Evolutionary conservation across 2,888 invertebrate genomes (phyloP), one percentile per base, ranked within the genome.

Genomic region (Chalcosyrphus nemorum): DNA sequence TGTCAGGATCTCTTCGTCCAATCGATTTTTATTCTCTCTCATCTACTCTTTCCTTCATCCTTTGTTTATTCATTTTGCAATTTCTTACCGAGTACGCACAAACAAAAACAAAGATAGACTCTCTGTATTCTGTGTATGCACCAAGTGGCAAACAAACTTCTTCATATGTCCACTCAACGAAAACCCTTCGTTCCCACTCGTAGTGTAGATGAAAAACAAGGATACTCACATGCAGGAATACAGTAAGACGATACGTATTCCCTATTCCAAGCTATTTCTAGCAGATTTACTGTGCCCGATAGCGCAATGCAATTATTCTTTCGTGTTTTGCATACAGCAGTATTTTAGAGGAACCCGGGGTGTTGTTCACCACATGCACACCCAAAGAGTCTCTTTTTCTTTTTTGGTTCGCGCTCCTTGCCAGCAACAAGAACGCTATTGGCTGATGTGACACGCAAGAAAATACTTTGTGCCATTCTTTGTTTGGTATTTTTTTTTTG

Each of bases 251-350:
- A 41, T 21, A 11, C 5, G 50, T 21, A 66, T 47, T 41, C 57
- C 56, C 57, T 57, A 47, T 27, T 50, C 66, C 29, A 24, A 17
- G 41, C 21, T 61, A 59, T 27, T 66, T 63, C n/a, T n/a, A 61
- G 56, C 32, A 66, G 61, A 82, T 76, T 76, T 65, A 71, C 76
- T 68, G 57, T 74, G 82, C 78, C 82, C 74, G 78, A 84, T 74
- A 84, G 78, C 63, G 17, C 47, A 70, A 68, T 70, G 74, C 68
- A 82, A 78, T 74, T 78, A 71, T 82, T 78, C 54, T 35, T 54
- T 66, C 71, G 45, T 82, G 65, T 50, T 61, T 52, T 76, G 57
- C 45, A 66, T 59, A 54, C 43, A 70, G 29, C 15, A 56, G 41
- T 56, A 38, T 50, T 50, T 65, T 65, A 17, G 21, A 57, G 35